Conservation (phyloP, 2,797 vertebrate species). For the Ceryle rudis region DNA sequence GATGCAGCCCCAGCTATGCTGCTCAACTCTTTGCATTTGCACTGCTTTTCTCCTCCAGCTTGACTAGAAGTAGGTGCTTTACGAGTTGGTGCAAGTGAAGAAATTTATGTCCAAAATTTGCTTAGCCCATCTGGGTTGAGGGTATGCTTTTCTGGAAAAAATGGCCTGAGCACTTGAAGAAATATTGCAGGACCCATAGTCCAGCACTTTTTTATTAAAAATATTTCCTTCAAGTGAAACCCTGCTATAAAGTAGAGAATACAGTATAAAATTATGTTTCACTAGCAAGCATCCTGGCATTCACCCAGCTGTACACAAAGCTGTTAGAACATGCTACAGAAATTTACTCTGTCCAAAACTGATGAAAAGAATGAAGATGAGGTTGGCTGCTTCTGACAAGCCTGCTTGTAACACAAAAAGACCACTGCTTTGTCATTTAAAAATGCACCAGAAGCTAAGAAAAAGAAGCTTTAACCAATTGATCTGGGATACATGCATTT, state of each 20-base stretch:
- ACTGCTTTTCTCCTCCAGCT: background rate
- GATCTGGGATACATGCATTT: background rate
- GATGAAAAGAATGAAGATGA: background rate
- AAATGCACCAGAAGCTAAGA: background rate
- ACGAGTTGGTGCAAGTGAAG: background rate
- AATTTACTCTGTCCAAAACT: background rate
- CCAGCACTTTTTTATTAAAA: background rate
- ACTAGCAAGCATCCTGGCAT: background rate
- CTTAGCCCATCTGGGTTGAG: background rate
- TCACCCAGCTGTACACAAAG: background rate
- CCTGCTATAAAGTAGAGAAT: background rate
- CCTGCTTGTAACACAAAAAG: background rate
- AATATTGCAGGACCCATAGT: background rate
- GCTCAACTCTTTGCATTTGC: background rate
- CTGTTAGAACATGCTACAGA: background rate
- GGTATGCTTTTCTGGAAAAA: background rate
- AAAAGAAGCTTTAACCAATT: background rate
- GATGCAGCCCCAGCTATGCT: background rate
- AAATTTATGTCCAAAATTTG: background rate
- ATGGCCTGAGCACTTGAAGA: background rate
- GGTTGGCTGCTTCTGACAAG: background rate
- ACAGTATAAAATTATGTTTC: background rate
- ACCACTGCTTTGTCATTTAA: background rate
- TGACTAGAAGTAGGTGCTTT: background rate
- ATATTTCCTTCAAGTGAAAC: background rate